These are phyloP conservation scores for Chaenodraco wilsoni DNA, from an alignment of 2,797 vertebrate genomes.

Conservation along the genomic window DNA sequence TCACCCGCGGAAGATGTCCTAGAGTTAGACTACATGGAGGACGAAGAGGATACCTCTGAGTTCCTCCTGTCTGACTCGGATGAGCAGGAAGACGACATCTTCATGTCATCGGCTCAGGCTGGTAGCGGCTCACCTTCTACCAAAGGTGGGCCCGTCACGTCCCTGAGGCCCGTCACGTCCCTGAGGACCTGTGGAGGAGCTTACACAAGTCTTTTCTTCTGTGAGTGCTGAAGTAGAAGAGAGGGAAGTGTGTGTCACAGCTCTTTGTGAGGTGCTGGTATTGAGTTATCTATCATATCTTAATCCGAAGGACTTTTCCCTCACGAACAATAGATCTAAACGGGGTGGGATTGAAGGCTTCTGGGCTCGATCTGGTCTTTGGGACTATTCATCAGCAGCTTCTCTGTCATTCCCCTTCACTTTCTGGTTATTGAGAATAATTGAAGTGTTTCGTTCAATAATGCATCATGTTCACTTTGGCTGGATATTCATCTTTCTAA, in stretches of 20 bases:
- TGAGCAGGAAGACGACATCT: no score
- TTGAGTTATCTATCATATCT: conserved; percentile 38
- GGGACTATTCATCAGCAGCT: neutral
- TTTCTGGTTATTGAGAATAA: conserved; percentile 3
- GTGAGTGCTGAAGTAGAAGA: neutral
- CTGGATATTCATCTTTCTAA: neutral
- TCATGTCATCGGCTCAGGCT: no score
- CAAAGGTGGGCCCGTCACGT: no score
- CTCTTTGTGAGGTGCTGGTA: conserved; percentile 16
- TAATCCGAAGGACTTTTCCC: conserved; percentile 6
- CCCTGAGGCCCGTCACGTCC: neutral
- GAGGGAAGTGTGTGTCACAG: neutral
- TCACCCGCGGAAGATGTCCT: no score
- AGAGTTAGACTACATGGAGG: no score
- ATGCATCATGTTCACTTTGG: neutral
- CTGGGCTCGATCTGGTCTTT: neutral
- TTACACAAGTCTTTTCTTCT: neutral
- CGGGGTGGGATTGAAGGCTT: neutral
- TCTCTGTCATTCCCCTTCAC: neutral
- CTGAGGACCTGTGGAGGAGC: neutral
- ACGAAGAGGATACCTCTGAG: no score
- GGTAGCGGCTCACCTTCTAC: no score
- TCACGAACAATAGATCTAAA: neutral
- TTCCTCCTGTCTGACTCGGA: no score
- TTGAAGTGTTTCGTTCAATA: conserved; percentile 22